Percentiles rank a stretch among this genome's conserved stretches.
Evolutionary conservation across 2,113 vertebrate genomes (phyloP).

Genomic region (Tympanuchus pallidicinctus): DNA sequence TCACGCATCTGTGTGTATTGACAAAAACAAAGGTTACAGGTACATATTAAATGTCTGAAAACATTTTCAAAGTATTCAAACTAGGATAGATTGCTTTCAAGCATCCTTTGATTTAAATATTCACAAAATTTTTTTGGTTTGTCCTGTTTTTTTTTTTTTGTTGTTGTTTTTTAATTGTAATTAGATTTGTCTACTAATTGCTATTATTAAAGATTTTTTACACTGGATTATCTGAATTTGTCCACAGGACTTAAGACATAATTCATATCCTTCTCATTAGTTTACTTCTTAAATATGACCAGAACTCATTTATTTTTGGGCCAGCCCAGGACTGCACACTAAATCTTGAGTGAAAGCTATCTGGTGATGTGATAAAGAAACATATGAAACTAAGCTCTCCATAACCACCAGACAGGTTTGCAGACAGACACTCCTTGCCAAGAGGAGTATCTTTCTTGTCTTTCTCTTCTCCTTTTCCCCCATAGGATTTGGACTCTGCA

Average conservation of each 20-base stretch:
- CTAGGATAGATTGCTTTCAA: background rate
- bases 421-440: background rate
- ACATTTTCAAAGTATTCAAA: background rate
- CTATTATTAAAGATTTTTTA: background rate
- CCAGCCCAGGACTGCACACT: background rate
- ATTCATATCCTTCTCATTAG: background rate
- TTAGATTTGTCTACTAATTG: background rate
- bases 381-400: background rate
- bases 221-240: background rate
- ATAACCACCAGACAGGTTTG: background rate
- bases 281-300: background rate
- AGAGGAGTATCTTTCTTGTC: background rate
- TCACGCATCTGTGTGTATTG: background rate
- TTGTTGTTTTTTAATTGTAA: background rate
- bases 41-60: constrained; percentile 10
- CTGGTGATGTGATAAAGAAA: background rate
- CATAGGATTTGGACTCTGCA: background rate
- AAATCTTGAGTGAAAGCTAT: background rate
- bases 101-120: background rate
- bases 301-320: background rate
- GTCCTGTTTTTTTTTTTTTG: no score
- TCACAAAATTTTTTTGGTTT: background rate
- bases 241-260: background rate
- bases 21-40: background rate
- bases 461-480: background rate